Base-by-base conservation (phyloP, 2,888 invertebrate genomes). In the Drosophila anomalata region DNA sequence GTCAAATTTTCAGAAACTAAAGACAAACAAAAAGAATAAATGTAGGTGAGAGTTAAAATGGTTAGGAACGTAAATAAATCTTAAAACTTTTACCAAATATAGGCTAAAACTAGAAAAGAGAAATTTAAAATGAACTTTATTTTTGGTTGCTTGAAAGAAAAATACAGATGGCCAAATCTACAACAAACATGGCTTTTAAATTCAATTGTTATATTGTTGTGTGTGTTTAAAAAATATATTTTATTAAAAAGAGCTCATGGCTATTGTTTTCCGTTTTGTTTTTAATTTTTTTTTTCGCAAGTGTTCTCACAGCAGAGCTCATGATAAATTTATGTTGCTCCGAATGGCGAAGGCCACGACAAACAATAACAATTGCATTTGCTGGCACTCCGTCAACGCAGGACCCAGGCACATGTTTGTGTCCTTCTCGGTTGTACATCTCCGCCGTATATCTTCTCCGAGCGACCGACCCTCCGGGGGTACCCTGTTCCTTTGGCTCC, bases 361-460 rank as follows among this genome's bases (percentile, higher is more conserved):
- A 63, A 63, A 71, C 71, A 70, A 70, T 71, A 70, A 70, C 71
- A 70, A 70, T 70, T 62, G 70, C 71, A 70, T 52, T 56, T 62
- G 46, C 63, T 62, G 71, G 70, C 61, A 70, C 62, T 69, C 56
- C 52, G 71, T 56, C 70, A 56, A 57, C 52, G 66, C 58, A 44
- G 54, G 65, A 65, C 46, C 65, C n/a, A 14, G 61, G 65, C 65
- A 65, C 65, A 65, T 65, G 65, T 65, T 65, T 63, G 62, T 70
- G 56, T 63, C 70, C 70, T 71, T 54, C 65, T 26, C 41, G 17
- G 46, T 17, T 44, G 54, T 46, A 63, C 54, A 54, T 47, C 53
- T 63, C 36, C 46, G 17, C 33, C 33, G 51, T 42, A 39, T 20
- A 50, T 44, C 24, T 33, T 41, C 51, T 50, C 26, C 31, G 44